Conservation (phyloP, 2,113 vertebrate species). For the Meriones unguiculatus region DNA sequence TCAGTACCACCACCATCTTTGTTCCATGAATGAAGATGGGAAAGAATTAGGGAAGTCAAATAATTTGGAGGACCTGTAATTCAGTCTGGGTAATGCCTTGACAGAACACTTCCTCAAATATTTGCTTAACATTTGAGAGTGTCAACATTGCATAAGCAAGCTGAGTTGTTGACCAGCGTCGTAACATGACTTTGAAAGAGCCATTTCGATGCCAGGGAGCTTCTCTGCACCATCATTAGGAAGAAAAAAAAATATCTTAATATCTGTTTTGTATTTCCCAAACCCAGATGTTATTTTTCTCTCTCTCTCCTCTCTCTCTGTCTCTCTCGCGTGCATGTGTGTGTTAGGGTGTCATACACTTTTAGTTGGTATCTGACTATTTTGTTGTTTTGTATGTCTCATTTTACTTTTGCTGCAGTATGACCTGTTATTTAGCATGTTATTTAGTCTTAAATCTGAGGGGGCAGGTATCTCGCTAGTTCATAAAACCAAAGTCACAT, state of each 20-base stretch:
- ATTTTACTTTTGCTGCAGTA: not conserved
- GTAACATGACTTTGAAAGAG: not conserved
- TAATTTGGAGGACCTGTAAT: conserved; percentile 35
- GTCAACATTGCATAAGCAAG: not conserved
- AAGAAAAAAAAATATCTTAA: not conserved
- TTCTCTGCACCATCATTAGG: not conserved
- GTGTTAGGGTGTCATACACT: not conserved
- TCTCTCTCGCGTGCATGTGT: not conserved
- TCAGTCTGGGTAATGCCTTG: not conserved
- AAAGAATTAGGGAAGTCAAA: not conserved
- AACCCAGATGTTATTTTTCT: not conserved
- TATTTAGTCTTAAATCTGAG: not conserved
- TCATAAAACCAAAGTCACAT: not conserved
- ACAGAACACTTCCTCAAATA: not conserved
- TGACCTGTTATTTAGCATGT: not conserved
- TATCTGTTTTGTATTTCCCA: not conserved
- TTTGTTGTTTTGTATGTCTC: not conserved
- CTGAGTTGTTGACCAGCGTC: not conserved
- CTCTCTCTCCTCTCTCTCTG: not conserved
- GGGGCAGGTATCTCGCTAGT: not conserved
- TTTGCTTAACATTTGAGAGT: not conserved
- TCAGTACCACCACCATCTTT: not conserved
- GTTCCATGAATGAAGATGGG: not conserved
- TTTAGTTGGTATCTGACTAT: not conserved
- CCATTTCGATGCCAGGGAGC: not conserved